Base-by-base conservation (phyloP, 2,113 vertebrate species). In the Scomber japonicus region DNA sequence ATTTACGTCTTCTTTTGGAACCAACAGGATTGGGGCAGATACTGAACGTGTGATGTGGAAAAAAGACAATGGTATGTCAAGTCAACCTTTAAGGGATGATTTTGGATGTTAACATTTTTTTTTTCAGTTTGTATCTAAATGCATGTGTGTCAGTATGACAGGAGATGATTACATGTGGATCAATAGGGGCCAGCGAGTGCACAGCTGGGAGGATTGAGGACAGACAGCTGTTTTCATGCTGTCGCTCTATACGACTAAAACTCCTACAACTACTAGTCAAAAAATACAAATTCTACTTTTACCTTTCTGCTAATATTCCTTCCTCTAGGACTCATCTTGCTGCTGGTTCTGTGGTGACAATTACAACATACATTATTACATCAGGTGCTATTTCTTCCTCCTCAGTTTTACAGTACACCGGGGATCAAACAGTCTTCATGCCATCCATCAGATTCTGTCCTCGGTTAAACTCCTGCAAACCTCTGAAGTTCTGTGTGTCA, bases 171-270 rank as follows among this genome's bases (percentile, higher is more conserved):
- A 55, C 81, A 27, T 35, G 56, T 48, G 8, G 77, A 88, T 88
- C 71, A 12, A 87, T 87, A 75, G 31, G 57, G 66, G 49, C 54
- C 57, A 54, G 30, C 2, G n/a, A 68, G 70, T 57, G 31, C 63
- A 80, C 71, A 70, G 79, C 70, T 81, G 72, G 71, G 35, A 80
- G 75, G 53, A 16, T 1, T 24, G 59, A 77, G 62, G 67, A 40
- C 74, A 70, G n/a, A 59, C 78, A 80, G 73, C 84, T 75, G 83
- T 72, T 86, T 71, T 57, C 49, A 73, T 66, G 55, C 19, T 44
- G 45, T 15, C 24, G 65, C 11, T 35, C 2, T 13, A 49, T n/a
- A n/a, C 30, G 7, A 46, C 30, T 9, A 14, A 21, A 27, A 10
- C 53, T 17, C 14, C 13, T 49, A 7, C n/a, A 14, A 11, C 16